These are phyloP conservation scores for Parotocinclus haroldoi DNA, from an alignment of 2,797 vertebrate genomes.

Conservation along the genomic window DNA sequence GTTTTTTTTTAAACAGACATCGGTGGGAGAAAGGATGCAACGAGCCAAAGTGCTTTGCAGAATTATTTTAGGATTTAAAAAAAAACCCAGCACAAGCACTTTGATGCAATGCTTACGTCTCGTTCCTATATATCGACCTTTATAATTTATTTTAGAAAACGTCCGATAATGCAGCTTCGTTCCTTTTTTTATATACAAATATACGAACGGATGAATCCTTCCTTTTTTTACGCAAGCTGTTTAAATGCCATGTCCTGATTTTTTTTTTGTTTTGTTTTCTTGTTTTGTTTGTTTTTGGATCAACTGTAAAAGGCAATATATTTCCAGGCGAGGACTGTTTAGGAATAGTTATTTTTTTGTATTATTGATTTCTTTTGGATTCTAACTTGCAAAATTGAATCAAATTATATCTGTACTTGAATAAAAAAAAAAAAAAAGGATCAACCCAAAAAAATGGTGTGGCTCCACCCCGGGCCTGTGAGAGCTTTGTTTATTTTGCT, in stretches of 20 bases:
- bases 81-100: conserved; percentile 72
- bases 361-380: conserved; percentile 30
- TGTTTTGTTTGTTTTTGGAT: too few species aligned
- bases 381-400: conserved; percentile 48
- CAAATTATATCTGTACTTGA: conserved; percentile 52
- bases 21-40: conserved; percentile 42
- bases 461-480: too few species aligned
- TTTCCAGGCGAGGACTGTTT: conserved; percentile 47
- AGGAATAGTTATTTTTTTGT: conserved; percentile 46
- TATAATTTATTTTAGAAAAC: conserved; percentile 38
- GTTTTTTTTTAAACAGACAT: conserved; percentile 45
- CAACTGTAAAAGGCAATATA: conserved; percentile 46
- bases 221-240: conserved; percentile 38
- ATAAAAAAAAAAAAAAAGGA: conserved; percentile 53
- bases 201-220: neutral
- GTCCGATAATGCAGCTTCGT: conserved; percentile 27
- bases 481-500: too few species aligned
- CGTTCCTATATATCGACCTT: conserved; percentile 37
- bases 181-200: conserved; percentile 18
- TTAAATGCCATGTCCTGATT: conserved; percentile 22
- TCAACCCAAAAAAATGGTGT: too few species aligned
- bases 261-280: too few species aligned
- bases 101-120: conserved; percentile 58
- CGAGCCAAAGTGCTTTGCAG: conserved; percentile 45
- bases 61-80: conserved; percentile 47